Evolutionary conservation across 2,888 invertebrate genomes (phyloP).

Genomic region (Dorcus parallelipipedus): DNA sequence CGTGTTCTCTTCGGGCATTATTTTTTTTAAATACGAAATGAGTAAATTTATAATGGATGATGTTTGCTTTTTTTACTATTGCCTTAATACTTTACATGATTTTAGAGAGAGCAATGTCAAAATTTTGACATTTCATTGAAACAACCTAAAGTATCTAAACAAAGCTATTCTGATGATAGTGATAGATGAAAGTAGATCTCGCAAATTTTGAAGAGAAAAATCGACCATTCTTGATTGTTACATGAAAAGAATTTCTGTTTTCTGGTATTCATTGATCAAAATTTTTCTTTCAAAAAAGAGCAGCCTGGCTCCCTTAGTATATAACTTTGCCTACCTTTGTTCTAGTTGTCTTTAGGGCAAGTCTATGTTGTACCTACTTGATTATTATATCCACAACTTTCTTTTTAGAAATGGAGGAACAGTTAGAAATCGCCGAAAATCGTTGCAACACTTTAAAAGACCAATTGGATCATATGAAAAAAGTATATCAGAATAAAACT

Average conservation of each 20-base stretch:
- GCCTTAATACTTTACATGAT: conserved; percentile 14
- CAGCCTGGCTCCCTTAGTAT: too few relatives aligned
- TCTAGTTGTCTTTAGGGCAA: not conserved
- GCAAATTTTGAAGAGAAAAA: too few relatives aligned
- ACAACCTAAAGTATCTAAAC: not conserved
- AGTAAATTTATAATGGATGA: not conserved
- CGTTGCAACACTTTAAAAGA: conserved; percentile 46
- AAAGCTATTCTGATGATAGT: too few relatives aligned
- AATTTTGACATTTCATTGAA: conserved; percentile 7
- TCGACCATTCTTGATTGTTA: too few relatives aligned
- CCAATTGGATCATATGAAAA: conserved; percentile 49
- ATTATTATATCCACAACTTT: not conserved
- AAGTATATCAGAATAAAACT: conserved; percentile 36
- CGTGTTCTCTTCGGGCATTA: conserved; percentile 3
- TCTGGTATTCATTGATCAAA: too few relatives aligned
- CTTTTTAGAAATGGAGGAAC: conserved; percentile 46
- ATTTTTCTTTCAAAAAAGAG: too few relatives aligned
- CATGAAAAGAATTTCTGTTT: too few relatives aligned
- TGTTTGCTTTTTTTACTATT: not conserved
- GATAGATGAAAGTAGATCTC: too few relatives aligned
- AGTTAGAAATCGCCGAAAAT: conserved; percentile 46
- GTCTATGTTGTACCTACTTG: not conserved
- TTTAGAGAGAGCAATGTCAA: conserved; percentile 13
- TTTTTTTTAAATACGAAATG: conserved; percentile 2
- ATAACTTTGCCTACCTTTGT: too few relatives aligned